Conservation (phyloP, 2,888 invertebrate species). For the Brachylomia viminalis region DNA sequence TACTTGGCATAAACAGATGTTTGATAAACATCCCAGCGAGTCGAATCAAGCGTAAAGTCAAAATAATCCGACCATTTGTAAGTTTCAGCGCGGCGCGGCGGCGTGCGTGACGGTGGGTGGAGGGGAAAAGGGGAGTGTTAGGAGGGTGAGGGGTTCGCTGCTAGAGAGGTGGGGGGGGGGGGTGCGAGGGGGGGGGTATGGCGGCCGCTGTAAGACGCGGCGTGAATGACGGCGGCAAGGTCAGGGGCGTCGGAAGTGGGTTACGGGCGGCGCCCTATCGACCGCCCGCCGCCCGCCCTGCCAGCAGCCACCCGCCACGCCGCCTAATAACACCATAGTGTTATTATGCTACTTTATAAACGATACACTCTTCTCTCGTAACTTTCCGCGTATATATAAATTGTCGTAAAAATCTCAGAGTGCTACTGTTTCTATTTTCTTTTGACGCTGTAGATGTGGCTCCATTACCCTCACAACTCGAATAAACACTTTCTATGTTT, state of each 20-base stretch:
- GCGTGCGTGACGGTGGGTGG: slow-evolving; percentile 65
- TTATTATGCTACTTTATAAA: slow-evolving; percentile 61
- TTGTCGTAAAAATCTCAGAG: slow-evolving; percentile 23
- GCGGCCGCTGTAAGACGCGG: slow-evolving; percentile 81
- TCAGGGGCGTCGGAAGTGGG: slow-evolving; percentile 90
- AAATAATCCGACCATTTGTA: slow-evolving; percentile 80
- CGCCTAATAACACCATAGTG: slow-evolving; percentile 63
- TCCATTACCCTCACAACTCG: background rate
- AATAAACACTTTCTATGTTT: slow-evolving; percentile 9
- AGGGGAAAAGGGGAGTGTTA: slow-evolving; percentile 48
- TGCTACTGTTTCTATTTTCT: slow-evolving; percentile 21
- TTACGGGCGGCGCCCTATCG: slow-evolving; percentile 89
- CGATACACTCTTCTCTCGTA: slow-evolving; percentile 50
- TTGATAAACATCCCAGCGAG: slow-evolving; percentile 66
- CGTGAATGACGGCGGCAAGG: slow-evolving; percentile 90
- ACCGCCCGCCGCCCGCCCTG: slow-evolving; percentile 76
- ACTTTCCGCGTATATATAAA: slow-evolving; percentile 47
- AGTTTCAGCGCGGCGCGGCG: slow-evolving; percentile 70
- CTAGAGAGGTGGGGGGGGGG: slow-evolving; percentile 62
- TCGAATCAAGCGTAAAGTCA: slow-evolving; percentile 76
- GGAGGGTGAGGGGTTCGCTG: slow-evolving; percentile 69
- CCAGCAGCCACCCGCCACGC: slow-evolving; percentile 62
- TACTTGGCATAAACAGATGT: slow-evolving; percentile 68
- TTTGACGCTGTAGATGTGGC: slow-evolving; percentile 10
- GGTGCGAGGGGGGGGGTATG: slow-evolving; percentile 63